phyloP scores from a whole-genome alignment of 2,113 vertebrate species.

The Phalacrocorax brasilianus region DNA sequence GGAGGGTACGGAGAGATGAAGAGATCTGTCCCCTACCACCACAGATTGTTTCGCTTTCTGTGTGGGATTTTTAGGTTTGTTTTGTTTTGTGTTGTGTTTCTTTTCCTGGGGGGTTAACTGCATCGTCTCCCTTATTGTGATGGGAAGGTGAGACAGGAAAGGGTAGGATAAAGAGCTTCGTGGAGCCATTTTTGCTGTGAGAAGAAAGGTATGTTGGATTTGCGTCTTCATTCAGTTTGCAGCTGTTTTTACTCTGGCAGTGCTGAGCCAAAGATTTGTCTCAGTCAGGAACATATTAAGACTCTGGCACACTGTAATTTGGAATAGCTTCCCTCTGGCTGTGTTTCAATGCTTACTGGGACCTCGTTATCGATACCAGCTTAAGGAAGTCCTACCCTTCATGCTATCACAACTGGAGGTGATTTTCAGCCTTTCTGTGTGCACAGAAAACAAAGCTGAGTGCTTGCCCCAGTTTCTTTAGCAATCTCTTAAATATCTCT shows the following conservation, averaged over 20 bases:
- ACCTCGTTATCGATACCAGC: neutral
- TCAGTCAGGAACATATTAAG: constrained; percentile 29
- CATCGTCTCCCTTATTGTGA: neutral
- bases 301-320: neutral
- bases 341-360: neutral
- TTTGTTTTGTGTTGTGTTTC: no score
- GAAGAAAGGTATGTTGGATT: neutral
- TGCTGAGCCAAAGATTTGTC: neutral
- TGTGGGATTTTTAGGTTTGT: fast-evolving
- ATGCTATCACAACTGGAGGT: neutral
- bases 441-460: neutral
- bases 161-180: neutral
- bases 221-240: neutral
- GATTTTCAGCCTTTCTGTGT: neutral
- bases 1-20: neutral
- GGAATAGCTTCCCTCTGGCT: neutral
- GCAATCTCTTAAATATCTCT: neutral
- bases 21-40: neutral
- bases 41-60: neutral
- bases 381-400: neutral
- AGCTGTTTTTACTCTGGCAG: neutral
- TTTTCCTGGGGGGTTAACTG: neutral
- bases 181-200: neutral
- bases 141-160: neutral
- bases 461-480: neutral